Conservation (phyloP, 2,888 invertebrate species). For the Melanotus villosus region DNA sequence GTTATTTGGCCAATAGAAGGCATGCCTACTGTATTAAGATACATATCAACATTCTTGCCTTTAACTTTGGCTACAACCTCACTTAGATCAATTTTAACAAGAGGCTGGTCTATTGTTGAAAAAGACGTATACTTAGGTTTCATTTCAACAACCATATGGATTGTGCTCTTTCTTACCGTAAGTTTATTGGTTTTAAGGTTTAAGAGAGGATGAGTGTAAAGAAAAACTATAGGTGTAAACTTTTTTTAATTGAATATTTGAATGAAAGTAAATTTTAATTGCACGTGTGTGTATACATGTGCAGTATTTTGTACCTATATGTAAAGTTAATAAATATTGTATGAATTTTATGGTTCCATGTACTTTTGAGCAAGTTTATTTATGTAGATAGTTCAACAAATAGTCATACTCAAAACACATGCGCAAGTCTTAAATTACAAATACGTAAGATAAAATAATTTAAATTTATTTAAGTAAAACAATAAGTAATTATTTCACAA, state of each 20-base stretch:
- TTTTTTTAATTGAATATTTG: constrained; percentile 12
- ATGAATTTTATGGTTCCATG: constrained; percentile 20
- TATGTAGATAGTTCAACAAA: constrained; percentile 1
- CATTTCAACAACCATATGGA: constrained; percentile 89
- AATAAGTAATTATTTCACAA: no score
- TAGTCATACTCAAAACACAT: not conserved
- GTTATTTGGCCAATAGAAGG: constrained; percentile 98
- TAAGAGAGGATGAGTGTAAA: constrained; percentile 78
- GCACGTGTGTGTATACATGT: not conserved
- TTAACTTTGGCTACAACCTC: constrained; percentile 94
- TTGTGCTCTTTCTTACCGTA: constrained; percentile 84
- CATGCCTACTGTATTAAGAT: constrained; percentile 86
- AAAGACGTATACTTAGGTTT: constrained; percentile 91
- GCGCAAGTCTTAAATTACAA: not conserved
- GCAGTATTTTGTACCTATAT: constrained; percentile 30
- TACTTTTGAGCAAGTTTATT: constrained; percentile 23
- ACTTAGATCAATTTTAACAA: constrained; percentile 86
- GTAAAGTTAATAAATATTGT: constrained; percentile 23
- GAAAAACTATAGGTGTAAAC: constrained; percentile 10
- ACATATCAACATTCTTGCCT: constrained; percentile 87
- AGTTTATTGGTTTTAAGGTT: constrained; percentile 85
- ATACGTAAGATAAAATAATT: constrained; percentile 14
- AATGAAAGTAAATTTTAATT: not conserved
- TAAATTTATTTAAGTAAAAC: not conserved
- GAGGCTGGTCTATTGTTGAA: constrained; percentile 89